Evolutionary conservation across 2,113 vertebrate genomes (phyloP).

Genomic region (Rhegmatorhina hoffmannsi): DNA sequence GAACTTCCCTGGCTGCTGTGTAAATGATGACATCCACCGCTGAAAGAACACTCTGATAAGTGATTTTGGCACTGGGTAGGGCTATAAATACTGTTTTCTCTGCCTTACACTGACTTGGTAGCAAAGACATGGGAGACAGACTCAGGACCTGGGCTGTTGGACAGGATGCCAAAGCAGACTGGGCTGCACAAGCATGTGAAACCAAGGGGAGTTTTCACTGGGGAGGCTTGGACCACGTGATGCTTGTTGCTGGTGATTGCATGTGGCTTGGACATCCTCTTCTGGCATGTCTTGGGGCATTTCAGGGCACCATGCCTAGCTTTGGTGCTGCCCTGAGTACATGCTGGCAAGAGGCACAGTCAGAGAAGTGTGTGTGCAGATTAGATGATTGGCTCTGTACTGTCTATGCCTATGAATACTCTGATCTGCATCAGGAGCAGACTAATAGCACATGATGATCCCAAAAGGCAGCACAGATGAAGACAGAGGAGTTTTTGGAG

Average conservation of each 20-base stretch:
- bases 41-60: background rate
- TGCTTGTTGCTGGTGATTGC: background rate
- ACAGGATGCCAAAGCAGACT: background rate
- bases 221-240: accelerated
- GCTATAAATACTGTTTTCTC: background rate
- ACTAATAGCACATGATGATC: accelerated
- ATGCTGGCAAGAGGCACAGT: accelerated
- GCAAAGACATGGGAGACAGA: background rate
- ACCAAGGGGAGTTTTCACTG: background rate
- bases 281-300: background rate
- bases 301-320: background rate
- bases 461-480: background rate
- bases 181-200: accelerated
- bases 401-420: background rate
- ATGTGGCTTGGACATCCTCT: background rate
- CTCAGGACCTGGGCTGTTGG: background rate
- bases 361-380: background rate
- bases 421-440: background rate
- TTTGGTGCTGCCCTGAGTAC: background rate
- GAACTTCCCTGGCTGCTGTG: slow-evolving; percentile 33
- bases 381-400: background rate
- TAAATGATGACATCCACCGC: slow-evolving; percentile 10
- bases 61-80: background rate
- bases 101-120: background rate
- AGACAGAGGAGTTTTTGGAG: background rate